These are phyloP conservation scores for Mechanitis messenoides DNA, from an alignment of 2,888 invertebrate genomes.

Conservation along the genomic window DNA sequence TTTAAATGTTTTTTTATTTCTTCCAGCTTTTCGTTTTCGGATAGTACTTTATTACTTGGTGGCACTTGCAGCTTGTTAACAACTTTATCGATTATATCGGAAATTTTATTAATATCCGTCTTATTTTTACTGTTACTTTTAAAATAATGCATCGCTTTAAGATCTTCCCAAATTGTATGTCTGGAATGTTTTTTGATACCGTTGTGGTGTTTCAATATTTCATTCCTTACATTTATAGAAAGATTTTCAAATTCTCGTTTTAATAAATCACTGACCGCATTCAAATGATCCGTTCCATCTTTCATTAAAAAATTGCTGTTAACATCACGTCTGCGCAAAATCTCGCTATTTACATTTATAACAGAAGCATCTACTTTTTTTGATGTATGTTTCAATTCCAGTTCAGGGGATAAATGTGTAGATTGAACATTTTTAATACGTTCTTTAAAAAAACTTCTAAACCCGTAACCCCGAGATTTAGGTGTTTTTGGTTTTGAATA, in stretches of 20 bases:
- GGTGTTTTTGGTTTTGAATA: not conserved
- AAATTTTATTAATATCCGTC: constrained; percentile 43
- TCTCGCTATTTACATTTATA: constrained; percentile 33
- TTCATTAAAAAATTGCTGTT: constrained; percentile 37
- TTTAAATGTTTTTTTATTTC: constrained; percentile 39
- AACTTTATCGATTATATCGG: constrained; percentile 43
- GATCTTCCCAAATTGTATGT: constrained; percentile 43
- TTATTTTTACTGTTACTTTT: constrained; percentile 40
- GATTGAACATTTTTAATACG: constrained; percentile 1
- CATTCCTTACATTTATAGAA: constrained; percentile 39
- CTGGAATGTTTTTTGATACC: constrained; percentile 33
- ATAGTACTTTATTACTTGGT: constrained; percentile 16
- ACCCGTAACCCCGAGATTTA: constrained; percentile 7
- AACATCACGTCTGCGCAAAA: constrained; percentile 32
- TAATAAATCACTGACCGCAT: constrained; percentile 43
- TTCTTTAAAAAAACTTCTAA: not conserved
- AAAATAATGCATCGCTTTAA: constrained; percentile 44
- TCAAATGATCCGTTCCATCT: constrained; percentile 44
- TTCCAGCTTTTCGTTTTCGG: constrained; percentile 41
- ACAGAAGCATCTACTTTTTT: constrained; percentile 33
- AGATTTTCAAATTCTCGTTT: constrained; percentile 47
- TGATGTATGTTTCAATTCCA: constrained; percentile 13
- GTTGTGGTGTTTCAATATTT: constrained; percentile 33
- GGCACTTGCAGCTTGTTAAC: constrained; percentile 37
- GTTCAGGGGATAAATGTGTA: constrained; percentile 7